A percentile compares a stretch with the other conserved stretches of the same genome.
These are phyloP conservation scores for Thecocarcelia acutangulata DNA, from an alignment of 2,888 invertebrate species.

Conservation along the genomic window DNA sequence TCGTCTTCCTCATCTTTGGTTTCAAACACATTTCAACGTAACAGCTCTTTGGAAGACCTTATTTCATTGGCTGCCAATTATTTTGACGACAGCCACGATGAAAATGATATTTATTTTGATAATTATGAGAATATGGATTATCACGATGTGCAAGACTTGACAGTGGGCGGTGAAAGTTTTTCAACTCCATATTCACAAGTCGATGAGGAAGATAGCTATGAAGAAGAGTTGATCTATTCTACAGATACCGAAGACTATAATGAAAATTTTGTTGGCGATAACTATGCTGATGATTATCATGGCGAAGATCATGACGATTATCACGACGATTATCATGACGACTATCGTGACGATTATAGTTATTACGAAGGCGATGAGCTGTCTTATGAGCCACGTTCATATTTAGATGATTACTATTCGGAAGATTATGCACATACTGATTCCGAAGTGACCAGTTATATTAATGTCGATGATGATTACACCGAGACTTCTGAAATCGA, in stretches of 20 bases:
- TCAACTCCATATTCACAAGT: no score
- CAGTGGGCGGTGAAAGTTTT: not conserved
- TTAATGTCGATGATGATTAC: not conserved
- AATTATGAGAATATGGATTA: not conserved
- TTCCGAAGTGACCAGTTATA: not conserved
- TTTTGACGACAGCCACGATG: not conserved
- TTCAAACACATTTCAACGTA: not conserved
- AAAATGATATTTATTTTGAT: not conserved
- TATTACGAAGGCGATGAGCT: not conserved
- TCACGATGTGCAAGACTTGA: not conserved
- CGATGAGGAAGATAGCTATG: not conserved
- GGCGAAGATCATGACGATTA: not conserved
- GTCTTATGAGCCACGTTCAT: not conserved
- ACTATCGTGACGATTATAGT: not conserved
- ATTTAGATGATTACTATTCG: not conserved
- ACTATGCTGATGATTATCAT: not conserved
- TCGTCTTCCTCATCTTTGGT: not conserved
- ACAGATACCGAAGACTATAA: not conserved
- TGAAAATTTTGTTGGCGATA: not conserved
- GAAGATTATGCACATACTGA: not conserved
- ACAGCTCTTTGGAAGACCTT: slow-evolving; percentile 3
- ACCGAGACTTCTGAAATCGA: not conserved
- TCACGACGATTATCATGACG: not conserved
- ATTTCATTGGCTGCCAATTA: slow-evolving; percentile 21
- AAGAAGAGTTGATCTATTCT: not conserved